phyloP scores from a whole-genome alignment of 2,113 vertebrate species.

The Trichomycterus rosablanca region DNA sequence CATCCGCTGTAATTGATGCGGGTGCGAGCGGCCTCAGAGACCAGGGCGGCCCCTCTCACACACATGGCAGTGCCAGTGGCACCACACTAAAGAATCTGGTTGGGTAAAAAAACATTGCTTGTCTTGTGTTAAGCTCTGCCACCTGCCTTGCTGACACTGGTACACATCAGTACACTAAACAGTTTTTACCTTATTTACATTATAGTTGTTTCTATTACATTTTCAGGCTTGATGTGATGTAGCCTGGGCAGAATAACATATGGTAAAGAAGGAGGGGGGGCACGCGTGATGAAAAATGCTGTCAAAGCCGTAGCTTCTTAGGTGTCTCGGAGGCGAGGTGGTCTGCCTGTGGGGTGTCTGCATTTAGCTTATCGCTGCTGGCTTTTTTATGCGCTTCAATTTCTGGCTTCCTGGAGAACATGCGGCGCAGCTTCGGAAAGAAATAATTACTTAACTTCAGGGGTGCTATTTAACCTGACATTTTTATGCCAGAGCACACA shows the following conservation, averaged over 20 bases:
- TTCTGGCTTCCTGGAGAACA: constrained; percentile 29
- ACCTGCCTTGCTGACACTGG: background rate
- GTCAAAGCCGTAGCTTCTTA: constrained; percentile 46
- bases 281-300: constrained; percentile 33
- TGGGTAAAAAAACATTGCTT: constrained; percentile 32
- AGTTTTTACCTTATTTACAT: background rate
- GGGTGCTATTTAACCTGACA: constrained; percentile 32
- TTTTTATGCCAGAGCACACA: constrained; percentile 34
- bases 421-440: constrained; percentile 15
- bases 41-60: constrained; percentile 27
- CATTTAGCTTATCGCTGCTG: constrained; percentile 36
- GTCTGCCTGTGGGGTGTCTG: constrained; percentile 38
- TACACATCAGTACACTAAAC: background rate
- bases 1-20: constrained; percentile 79
- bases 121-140: constrained; percentile 34
- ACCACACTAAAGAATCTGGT: constrained; percentile 21
- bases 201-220: constrained; percentile 6
- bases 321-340: constrained; percentile 38
- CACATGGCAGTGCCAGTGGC: constrained; percentile 28
- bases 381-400: constrained; percentile 37
- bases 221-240: constrained; percentile 34
- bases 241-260: constrained; percentile 33
- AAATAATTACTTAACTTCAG: constrained; percentile 40
- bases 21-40: constrained; percentile 69
- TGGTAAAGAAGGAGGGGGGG: constrained; percentile 36